A percentile compares a stretch with the other conserved stretches of the same genome.
These are phyloP conservation scores for human DNA, from an alignment of 2,113 vertebrate genomes.

Conservation along the genomic window DNA sequence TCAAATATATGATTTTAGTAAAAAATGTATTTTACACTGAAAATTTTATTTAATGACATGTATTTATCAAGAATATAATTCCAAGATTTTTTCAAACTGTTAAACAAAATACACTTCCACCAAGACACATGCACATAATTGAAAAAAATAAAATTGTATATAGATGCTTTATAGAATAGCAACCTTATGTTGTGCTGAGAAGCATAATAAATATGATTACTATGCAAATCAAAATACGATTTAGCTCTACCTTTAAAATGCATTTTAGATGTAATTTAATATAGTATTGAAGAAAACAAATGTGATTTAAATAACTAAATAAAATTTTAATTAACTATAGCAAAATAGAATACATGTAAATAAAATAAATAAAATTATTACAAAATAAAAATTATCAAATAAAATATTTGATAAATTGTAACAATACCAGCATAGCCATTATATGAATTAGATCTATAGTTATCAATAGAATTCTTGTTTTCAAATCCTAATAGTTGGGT, in stretches of 20 bases:
- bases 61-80: conserved; percentile 7
- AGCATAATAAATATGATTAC: neutral
- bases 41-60: neutral
- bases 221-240: conserved; percentile 14
- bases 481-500: neutral
- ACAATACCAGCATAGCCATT: neutral
- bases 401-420: conserved; percentile 14
- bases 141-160: conserved; percentile 31
- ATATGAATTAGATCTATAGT: neutral
- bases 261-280: neutral
- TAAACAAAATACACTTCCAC: neutral
- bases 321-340: neutral
- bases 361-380: neutral
- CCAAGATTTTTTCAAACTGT: neutral
- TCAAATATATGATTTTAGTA: neutral
- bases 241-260: neutral
- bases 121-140: neutral
- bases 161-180: neutral
- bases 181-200: neutral
- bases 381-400: too few species aligned
- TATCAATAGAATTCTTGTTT: neutral
- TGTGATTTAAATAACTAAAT: conserved; percentile 37
- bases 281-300: conserved; percentile 12
- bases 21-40: neutral
- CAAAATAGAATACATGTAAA: neutral